A percentile compares a stretch with the other conserved stretches of the same genome.
These are phyloP conservation scores for Anolis sagrei DNA, from an alignment of 2,113 vertebrate genomes.

Conservation along the genomic window DNA sequence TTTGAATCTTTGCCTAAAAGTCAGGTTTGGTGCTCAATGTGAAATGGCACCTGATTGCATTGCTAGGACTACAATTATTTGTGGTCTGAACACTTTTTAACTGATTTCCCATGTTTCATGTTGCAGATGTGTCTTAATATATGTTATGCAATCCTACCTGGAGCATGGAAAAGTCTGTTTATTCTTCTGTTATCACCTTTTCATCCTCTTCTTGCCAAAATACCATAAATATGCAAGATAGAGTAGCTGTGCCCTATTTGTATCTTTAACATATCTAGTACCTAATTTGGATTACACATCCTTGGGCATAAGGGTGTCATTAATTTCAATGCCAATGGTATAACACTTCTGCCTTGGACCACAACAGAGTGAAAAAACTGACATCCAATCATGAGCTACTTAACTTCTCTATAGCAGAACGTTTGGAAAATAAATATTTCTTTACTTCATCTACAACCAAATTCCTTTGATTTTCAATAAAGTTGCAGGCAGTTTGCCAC, in stretches of 20 bases:
- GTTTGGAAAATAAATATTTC: background rate
- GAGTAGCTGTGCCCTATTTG: background rate
- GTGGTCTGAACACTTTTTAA: background rate
- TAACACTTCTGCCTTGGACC: background rate
- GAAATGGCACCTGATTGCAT: background rate
- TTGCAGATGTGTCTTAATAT: background rate
- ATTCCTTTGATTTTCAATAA: background rate
- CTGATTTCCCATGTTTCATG: background rate
- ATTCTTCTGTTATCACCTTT: background rate
- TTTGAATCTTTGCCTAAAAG: too few species aligned
- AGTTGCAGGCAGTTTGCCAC: background rate
- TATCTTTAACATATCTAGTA: background rate
- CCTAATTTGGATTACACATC: background rate
- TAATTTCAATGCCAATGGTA: background rate
- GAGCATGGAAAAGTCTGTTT: background rate
- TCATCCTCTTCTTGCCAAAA: background rate
- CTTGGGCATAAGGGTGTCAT: background rate
- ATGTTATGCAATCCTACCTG: background rate
- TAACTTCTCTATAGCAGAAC: background rate
- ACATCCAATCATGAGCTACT: background rate
- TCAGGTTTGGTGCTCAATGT: background rate
- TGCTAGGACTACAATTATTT: background rate
- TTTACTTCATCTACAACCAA: background rate
- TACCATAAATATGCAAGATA: background rate
- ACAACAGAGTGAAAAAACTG: background rate